These are phyloP conservation scores for Sceliomorpha sp. DNA, from an alignment of 2,888 invertebrate species.

Conservation along the genomic window DNA sequence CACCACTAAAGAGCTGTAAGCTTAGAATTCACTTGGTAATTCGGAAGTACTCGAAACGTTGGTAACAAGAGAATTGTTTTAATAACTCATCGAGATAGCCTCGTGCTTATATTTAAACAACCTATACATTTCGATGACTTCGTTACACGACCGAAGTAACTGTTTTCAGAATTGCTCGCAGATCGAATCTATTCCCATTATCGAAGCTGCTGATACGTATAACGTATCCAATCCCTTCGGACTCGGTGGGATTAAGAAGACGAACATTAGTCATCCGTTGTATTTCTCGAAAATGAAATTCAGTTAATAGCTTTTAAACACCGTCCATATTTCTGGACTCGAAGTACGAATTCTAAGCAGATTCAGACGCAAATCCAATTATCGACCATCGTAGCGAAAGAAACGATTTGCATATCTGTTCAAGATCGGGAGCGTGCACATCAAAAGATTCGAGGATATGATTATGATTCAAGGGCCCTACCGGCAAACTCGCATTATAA, in stretches of 20 bases:
- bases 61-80: constrained; percentile 26
- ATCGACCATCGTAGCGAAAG: constrained; percentile 22
- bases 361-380: constrained; percentile 24
- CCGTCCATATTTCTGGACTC: constrained; percentile 46
- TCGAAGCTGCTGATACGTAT: too few relatives aligned
- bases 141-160: too few relatives aligned
- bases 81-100: constrained; percentile 39
- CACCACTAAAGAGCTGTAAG: constrained; percentile 15
- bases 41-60: constrained; percentile 26
- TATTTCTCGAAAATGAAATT: too few relatives aligned
- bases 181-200: too few relatives aligned
- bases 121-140: constrained; percentile 18
- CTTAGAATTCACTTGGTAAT: constrained; percentile 23
- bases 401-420: constrained; percentile 32
- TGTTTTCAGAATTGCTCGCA: too few relatives aligned
- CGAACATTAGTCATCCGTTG: too few relatives aligned
- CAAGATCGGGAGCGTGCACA: constrained; percentile 20
- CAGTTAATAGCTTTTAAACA: too few relatives aligned
- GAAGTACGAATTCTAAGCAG: constrained; percentile 20
- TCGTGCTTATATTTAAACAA: constrained; percentile 42
- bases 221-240: too few relatives aligned
- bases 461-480: constrained; percentile 18
- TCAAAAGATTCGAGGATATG: constrained; percentile 20
- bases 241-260: too few relatives aligned
- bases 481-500: constrained; percentile 41